Conservation (phyloP, 64 coral and sea anemone species). For the Pocillopora verrucosa region DNA sequence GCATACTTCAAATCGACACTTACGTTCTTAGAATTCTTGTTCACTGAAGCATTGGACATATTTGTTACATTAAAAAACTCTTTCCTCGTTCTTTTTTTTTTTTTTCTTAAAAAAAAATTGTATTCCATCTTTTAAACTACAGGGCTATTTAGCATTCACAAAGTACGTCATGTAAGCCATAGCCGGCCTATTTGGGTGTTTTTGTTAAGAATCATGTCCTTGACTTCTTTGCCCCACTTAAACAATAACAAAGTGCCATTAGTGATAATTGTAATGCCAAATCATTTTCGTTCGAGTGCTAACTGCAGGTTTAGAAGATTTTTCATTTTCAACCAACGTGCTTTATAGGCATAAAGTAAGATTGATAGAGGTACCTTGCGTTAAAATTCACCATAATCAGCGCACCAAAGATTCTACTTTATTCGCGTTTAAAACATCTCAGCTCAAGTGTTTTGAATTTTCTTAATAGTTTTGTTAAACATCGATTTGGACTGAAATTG, state of each 20-base stretch:
- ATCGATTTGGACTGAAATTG: not conserved
- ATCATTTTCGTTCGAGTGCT: not conserved
- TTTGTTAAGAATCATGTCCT: not conserved
- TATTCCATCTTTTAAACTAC: not conserved
- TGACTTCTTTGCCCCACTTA: not conserved
- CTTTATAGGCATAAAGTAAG: not conserved
- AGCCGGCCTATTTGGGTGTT: not conserved
- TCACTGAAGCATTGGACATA: not conserved
- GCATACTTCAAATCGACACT: not conserved
- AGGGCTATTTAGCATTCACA: not conserved
- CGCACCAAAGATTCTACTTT: not conserved
- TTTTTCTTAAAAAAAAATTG: not conserved
- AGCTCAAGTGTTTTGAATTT: constrained; percentile 1
- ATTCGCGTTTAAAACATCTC: not conserved
- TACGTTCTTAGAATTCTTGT: constrained; percentile 28
- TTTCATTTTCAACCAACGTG: not conserved
- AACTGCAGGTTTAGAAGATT: not conserved
- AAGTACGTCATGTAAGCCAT: not conserved
- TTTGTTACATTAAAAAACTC: not conserved
- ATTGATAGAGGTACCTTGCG: too few species aligned
- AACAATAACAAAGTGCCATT: not conserved
- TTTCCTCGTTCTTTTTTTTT: not conserved
- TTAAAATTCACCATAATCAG: too few species aligned
- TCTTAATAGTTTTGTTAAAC: not conserved
- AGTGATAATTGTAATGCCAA: not conserved